Evolutionary conservation across 2,113 vertebrate genomes (phyloP).

Genomic region (Setophaga kirtlandii): DNA sequence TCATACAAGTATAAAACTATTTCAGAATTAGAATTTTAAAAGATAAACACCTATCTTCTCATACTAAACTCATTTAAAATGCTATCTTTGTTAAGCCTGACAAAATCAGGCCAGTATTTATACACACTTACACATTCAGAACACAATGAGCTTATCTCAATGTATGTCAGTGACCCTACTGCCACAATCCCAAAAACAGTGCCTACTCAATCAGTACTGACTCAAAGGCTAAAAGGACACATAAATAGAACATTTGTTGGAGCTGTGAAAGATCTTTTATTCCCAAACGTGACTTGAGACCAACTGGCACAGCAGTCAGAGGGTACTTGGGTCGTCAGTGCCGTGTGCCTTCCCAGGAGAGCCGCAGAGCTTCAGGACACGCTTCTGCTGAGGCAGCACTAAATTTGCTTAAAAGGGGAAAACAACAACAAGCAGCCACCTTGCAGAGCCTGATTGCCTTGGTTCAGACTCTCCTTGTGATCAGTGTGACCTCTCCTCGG

Average conservation of each 20-base stretch:
- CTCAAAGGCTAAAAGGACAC: not conserved
- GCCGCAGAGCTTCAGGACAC: not conserved
- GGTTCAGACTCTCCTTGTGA: not conserved
- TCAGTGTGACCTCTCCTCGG: not conserved
- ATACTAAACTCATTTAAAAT: not conserved
- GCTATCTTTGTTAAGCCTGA: not conserved
- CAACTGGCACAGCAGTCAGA: not conserved
- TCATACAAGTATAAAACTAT: not conserved
- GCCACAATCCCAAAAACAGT: not conserved
- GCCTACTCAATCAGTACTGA: not conserved
- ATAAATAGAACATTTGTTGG: not conserved
- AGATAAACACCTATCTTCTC: not conserved
- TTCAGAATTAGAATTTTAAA: not conserved
- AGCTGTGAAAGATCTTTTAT: not conserved
- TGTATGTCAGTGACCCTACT: not conserved
- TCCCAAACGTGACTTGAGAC: not conserved
- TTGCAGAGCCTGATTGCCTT: not conserved
- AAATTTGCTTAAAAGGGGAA: conserved; percentile 47
- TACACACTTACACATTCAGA: not conserved
- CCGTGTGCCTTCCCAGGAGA: not conserved
- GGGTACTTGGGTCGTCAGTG: not conserved
- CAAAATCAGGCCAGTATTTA: not conserved
- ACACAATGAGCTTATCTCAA: not conserved
- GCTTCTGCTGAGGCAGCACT: not conserved
- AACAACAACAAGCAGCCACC: not conserved